Evolutionary conservation across 2,113 vertebrate species (phyloP), one percentile per base, ranked within the genome.

Genomic region (Galeopterus variegatus): DNA sequence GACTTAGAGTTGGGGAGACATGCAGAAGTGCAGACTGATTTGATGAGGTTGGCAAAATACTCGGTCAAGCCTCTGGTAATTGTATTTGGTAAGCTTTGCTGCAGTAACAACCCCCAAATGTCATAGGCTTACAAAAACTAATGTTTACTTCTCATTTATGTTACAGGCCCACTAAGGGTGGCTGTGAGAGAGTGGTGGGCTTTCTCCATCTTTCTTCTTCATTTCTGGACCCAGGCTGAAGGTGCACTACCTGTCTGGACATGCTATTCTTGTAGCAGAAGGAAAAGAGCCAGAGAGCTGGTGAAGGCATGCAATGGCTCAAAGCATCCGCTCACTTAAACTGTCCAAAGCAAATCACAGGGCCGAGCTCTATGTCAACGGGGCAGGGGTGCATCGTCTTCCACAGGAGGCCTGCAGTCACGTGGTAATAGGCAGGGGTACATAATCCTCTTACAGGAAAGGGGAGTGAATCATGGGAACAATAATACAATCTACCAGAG

Each of bases 381-480:
- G 56, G 60, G 26, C 58, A 79, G 8, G 88, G 56, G 36, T 67
- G 69, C 69, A 93, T 76, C 36, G 21, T 80, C 64, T 64, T 76
- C 92, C 58, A 65, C 2, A 88, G 92, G 79, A 90, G 60, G 75
- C n/a, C 88, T 96, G 48, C 60, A 73, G n/a, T 92, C 90, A 73
- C 72, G n/a, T 60, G 62, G 13, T 50, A 58, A 64, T 28, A 85
- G 52, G 85, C 77, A 93, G 19, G 86, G 31, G 62, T 77, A 1
- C 50, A 82, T 81, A 96, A 96, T 94, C 76, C 84, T 95, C 87
- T 97, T 94, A 96, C 31, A 86, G 77, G 52, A 94, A 93, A 94
- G n/a, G 54, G 50, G 83, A 87, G 70, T 83, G 93, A 84, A 87
- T 84, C 4, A 0, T 88, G 73, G 80, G 87, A 73, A 97, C 36